These are phyloP conservation scores for Xenops minutus DNA, from an alignment of 2,797 vertebrate species.

Conservation along the genomic window DNA sequence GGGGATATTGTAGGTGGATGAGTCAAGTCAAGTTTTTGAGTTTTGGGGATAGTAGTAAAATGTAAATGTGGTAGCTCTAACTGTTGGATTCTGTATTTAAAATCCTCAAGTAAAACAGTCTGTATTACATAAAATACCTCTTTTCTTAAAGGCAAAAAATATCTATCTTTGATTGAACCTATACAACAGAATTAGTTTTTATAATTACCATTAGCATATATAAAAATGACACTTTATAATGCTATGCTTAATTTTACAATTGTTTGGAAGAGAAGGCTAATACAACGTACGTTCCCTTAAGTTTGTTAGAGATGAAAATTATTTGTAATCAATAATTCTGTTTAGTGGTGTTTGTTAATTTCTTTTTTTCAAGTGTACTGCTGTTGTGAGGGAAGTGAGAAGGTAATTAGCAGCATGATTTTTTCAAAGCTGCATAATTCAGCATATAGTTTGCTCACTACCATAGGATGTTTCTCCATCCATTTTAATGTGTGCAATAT, in stretches of 20 bases:
- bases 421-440: neutral
- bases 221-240: neutral
- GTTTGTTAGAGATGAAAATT: neutral
- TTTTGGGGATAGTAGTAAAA: neutral
- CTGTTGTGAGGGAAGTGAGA: neutral
- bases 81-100: neutral
- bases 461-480: neutral
- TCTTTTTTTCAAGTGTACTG: neutral
- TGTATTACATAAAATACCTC: fast-evolving
- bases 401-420: neutral
- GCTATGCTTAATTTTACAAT: neutral
- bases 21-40: neutral
- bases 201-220: neutral
- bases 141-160: neutral
- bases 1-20: neutral
- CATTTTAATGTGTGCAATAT: fast-evolving
- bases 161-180: neutral
- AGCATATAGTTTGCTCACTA: neutral
- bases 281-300: neutral
- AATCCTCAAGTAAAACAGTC: neutral
- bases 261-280: neutral
- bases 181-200: neutral
- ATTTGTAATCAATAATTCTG: neutral
- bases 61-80: neutral
- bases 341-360: neutral